phyloP scores from a whole-genome alignment of 1,140 invertebrate genomes.

The Fopius arisanus region DNA sequence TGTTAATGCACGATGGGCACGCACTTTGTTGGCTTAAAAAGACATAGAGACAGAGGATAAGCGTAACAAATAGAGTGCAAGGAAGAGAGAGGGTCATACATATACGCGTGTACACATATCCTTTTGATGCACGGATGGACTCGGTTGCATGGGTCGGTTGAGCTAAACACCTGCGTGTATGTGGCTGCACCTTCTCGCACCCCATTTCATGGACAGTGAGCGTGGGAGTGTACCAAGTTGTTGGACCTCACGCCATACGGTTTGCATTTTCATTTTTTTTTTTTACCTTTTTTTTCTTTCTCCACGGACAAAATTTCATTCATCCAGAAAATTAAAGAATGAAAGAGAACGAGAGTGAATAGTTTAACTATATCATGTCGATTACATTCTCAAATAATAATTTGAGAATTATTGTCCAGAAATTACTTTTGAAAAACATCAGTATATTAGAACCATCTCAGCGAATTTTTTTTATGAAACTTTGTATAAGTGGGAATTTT shows the following conservation, averaged over 20 bases:
- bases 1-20: neutral
- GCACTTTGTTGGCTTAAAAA: neutral
- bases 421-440: no score
- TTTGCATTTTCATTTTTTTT: constrained; percentile 20
- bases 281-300: neutral
- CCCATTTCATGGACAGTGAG: constrained; percentile 55
- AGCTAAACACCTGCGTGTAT: constrained; percentile 26
- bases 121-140: constrained; percentile 12
- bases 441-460: no score
- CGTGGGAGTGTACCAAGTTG: constrained; percentile 56
- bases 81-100: neutral
- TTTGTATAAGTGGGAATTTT: no score
- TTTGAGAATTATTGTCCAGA: no score
- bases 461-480: no score
- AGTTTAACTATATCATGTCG: neutral
- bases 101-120: neutral
- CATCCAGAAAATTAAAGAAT: constrained; percentile 4
- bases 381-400: no score
- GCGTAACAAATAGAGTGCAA: neutral
- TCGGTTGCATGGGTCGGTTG: constrained; percentile 18
- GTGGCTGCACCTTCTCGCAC: constrained; percentile 50
- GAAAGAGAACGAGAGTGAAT: neutral
- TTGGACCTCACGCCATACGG: constrained; percentile 52
- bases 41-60: constrained; percentile 1
- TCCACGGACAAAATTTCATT: constrained; percentile 6